Evolutionary conservation across 2,888 invertebrate species (phyloP), one percentile per base, ranked within the genome.

Genomic region (Chrysomela aeneicollis): DNA sequence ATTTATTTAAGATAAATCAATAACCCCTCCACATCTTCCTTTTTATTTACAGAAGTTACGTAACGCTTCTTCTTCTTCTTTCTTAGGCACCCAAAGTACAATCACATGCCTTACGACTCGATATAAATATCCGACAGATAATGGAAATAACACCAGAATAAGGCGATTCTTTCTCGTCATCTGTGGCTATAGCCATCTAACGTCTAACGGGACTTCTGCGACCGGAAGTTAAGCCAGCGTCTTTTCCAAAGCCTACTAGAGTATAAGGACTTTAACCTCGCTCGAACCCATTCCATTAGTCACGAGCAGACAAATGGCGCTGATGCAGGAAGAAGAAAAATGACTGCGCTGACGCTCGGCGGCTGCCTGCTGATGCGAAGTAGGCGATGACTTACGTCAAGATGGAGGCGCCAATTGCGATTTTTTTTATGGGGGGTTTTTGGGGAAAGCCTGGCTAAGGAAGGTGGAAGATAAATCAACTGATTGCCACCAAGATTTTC

Each of bases 181-280:
- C 70, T 69, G 54, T n/a, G n/a, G n/a, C n/a, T n/a, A n/a, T n/a
- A 70, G 69, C 69, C 68, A 74, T 71, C 69, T 74, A 77, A n/a
- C 12, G 59, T 26, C 73, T 81, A 81, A 81, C 81, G 81, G 81
- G 81, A 76, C 73, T 75, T 76, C 74, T 68, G 79, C 79, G 78
- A 81, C 80, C 80, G 81, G 81, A 81, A 81, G 80, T 81, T 78
- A 75, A 15, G 30, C 9, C 42, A 47, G 46, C 77, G 79, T 77
- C 75, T 76, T 78, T 76, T 77, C 73, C 76, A 76, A 77, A 77
- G 77, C 78, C 78, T 79, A 78, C 78, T 81, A 80, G 80, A 80
- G 50, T 55, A 76, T 77, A 79, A 81, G 80, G 81, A 80, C 80
- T 81, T 81, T 81, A 81, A 81, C 81, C 81, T 81, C 79, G 69